Conservation (phyloP, 2,113 vertebrate genomes). For the Shinisaurus crocodilurus region DNA sequence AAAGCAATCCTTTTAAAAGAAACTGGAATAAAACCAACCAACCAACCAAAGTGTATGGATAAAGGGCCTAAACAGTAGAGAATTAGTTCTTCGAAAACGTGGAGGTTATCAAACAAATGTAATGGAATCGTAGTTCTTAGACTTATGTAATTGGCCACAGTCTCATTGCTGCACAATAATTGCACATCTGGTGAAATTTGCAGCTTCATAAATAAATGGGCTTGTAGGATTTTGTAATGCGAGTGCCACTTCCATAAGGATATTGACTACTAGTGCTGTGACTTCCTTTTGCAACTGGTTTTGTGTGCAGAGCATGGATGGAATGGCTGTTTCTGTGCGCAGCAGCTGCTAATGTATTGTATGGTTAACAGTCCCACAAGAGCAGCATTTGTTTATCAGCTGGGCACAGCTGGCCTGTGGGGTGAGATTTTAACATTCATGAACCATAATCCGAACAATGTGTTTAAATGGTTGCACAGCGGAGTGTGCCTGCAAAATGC, state of each 20-base stretch:
- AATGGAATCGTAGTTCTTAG: not conserved
- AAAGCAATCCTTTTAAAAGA: not conserved
- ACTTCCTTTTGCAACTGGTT: not conserved
- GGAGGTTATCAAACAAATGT: not conserved
- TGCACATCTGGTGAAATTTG: conserved; percentile 2
- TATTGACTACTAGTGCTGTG: not conserved
- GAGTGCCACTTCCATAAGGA: not conserved
- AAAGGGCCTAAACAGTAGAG: not conserved
- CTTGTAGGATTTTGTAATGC: not conserved
- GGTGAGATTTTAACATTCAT: conserved; percentile 35
- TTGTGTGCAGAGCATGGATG: conserved; percentile 20
- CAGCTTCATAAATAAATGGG: not conserved
- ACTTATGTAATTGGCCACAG: not conserved
- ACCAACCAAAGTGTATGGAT: not conserved
- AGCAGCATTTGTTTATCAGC: not conserved
- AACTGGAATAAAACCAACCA: not conserved
- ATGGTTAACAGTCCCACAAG: not conserved
- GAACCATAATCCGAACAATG: conserved; percentile 20
- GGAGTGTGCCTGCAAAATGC: not conserved
- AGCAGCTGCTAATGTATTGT: conserved; percentile 12
- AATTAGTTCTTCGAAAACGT: not conserved
- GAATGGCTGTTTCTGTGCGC: not conserved
- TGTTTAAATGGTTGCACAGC: not conserved
- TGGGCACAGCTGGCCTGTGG: conserved; percentile 22
- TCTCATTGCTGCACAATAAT: not conserved